Evolutionary conservation across 2,888 invertebrate species (phyloP).

Genomic region (Drosophila diplacantha): DNA sequence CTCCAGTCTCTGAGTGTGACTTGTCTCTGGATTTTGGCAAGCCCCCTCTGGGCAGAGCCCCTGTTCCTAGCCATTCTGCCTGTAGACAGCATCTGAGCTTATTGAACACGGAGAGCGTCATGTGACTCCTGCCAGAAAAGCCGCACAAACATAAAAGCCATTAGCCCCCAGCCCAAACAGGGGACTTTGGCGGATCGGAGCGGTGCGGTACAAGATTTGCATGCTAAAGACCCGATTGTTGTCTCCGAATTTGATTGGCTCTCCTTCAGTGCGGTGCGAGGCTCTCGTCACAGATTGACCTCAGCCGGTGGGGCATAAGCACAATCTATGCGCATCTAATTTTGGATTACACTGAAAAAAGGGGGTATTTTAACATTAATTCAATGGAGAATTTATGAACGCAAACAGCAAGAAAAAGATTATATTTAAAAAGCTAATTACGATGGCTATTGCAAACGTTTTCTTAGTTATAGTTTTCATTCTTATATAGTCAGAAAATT

Average conservation of each 20-base stretch:
- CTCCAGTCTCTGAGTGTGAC: constrained; percentile 41
- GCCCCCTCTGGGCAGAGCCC: not conserved
- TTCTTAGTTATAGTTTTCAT: too few species aligned
- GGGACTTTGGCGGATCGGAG: constrained; percentile 20
- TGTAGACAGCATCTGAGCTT: constrained; percentile 59
- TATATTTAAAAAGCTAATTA: too few species aligned
- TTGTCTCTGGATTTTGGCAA: not conserved
- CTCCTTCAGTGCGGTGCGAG: constrained; percentile 4
- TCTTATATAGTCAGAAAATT: not conserved
- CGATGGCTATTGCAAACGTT: too few species aligned
- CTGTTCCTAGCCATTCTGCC: constrained; percentile 35
- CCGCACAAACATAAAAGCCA: constrained; percentile 42
- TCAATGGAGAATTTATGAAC: not conserved
- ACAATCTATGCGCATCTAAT: constrained; percentile 65
- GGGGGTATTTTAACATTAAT: too few species aligned
- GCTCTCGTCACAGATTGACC: constrained; percentile 21
- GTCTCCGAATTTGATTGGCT: constrained; percentile 16
- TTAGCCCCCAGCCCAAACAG: constrained; percentile 22
- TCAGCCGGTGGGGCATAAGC: constrained; percentile 23
- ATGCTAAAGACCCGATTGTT: constrained; percentile 42
- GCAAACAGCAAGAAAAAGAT: too few species aligned
- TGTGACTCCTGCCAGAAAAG: constrained; percentile 51
- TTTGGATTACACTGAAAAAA: constrained; percentile 48
- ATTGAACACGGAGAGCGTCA: constrained; percentile 64
- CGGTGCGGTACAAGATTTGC: constrained; percentile 36